These are phyloP conservation scores for Cynocephalus volans DNA, from an alignment of 2,113 vertebrate genomes.

Conservation along the genomic window DNA sequence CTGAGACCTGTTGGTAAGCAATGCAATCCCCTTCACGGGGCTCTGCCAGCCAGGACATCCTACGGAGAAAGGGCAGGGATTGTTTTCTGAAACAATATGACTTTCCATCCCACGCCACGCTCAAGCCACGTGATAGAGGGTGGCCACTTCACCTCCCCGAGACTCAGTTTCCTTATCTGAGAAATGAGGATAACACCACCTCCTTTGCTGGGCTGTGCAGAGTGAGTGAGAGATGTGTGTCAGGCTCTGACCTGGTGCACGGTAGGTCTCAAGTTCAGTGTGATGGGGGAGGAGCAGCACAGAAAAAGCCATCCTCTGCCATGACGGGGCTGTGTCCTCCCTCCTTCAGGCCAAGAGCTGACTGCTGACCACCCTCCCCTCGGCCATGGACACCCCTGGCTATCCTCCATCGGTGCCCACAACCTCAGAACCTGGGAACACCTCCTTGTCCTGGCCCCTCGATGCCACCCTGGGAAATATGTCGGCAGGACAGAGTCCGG, in stretches of 20 bases:
- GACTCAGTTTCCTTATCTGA: background rate
- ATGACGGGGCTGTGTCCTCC: background rate
- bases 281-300: background rate
- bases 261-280: background rate
- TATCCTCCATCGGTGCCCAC: constrained; percentile 56
- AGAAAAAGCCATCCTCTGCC: no score
- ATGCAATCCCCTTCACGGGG: background rate
- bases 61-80: background rate
- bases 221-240: background rate
- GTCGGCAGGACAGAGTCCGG: constrained; percentile 57
- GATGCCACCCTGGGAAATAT: constrained; percentile 74
- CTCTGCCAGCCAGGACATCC: fast-evolving
- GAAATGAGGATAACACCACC: background rate
- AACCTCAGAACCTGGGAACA: constrained; percentile 80
- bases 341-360: constrained; percentile 56
- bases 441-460: constrained; percentile 84
- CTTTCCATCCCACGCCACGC: fast-evolving
- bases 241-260: fast-evolving
- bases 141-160: background rate
- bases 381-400: constrained; percentile 85
- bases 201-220: background rate
- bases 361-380: background rate
- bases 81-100: background rate
- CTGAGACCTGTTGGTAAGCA: background rate
- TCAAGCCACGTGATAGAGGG: fast-evolving